Percentiles rank a stretch among this genome's conserved stretches.
Evolutionary conservation across 2,113 vertebrate species (phyloP).

Genomic region (Python bivittatus): DNA sequence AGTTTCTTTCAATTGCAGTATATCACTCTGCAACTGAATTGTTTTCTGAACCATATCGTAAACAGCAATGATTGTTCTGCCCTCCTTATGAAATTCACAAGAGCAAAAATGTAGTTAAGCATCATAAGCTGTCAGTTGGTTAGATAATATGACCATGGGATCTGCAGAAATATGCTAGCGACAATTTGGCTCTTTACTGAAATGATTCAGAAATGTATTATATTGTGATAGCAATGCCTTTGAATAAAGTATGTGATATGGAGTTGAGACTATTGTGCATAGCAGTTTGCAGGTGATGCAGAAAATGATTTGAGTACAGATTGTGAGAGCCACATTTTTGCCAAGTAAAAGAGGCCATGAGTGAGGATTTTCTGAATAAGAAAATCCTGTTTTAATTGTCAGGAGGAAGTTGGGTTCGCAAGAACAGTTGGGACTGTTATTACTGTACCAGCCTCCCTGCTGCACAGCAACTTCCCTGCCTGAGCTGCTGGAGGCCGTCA

Average conservation of each 20-base stretch:
- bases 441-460: too few species aligned
- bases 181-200: neutral
- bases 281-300: neutral
- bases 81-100: neutral
- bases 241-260: neutral
- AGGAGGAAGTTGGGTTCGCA: too few species aligned
- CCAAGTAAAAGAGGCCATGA: neutral
- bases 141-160: neutral
- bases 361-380: neutral
- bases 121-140: neutral
- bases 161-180: neutral
- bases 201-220: neutral
- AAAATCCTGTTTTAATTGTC: neutral
- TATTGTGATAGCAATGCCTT: neutral
- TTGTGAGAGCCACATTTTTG: neutral
- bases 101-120: neutral
- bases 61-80: neutral
- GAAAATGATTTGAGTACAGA: neutral
- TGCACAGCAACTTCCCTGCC: too few species aligned
- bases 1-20: neutral
- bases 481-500: too few species aligned
- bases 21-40: conserved; percentile 21
- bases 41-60: neutral
- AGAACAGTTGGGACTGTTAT: too few species aligned
- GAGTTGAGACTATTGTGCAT: neutral